Evolutionary conservation across 30 jellyfish, hydroid and myxozoan species (phyloP).

Genomic region (Hydractinia symbiolongicarpus): DNA sequence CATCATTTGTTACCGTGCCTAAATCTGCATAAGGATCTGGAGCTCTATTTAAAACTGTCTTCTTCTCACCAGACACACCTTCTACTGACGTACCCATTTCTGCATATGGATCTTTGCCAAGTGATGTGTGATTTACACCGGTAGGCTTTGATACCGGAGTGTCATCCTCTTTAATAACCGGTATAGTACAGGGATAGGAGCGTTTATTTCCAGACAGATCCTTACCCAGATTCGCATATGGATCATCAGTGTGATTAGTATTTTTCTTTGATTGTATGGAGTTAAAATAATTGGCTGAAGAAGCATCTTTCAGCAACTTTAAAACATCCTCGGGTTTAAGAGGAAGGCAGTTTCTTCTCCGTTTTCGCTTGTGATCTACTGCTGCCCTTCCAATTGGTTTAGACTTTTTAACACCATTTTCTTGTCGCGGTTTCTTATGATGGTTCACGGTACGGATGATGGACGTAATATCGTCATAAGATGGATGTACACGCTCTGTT

Average conservation of each 20-base stretch:
- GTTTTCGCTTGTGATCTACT: neutral
- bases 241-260: neutral
- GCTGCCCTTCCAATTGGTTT: neutral
- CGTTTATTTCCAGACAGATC: neutral
- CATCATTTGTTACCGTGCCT: slow-evolving; percentile 38
- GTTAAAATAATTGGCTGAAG: neutral
- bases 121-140: neutral
- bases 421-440: neutral
- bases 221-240: slow-evolving; percentile 8
- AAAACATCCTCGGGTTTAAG: neutral
- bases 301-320: slow-evolving; percentile 1
- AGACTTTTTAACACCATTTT: neutral
- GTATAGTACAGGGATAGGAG: neutral
- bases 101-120: slow-evolving; percentile 32
- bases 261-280: neutral
- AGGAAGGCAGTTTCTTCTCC: neutral
- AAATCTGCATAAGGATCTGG: slow-evolving; percentile 81
- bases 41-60: neutral
- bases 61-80: slow-evolving; percentile 1
- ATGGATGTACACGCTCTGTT: neutral
- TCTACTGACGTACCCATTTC: slow-evolving; percentile 39
- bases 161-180: neutral
- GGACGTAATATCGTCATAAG: neutral
- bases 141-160: neutral
- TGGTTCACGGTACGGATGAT: neutral